These are phyloP conservation scores for Hesperia comma DNA, from an alignment of 2,888 invertebrate species.

Conservation along the genomic window DNA sequence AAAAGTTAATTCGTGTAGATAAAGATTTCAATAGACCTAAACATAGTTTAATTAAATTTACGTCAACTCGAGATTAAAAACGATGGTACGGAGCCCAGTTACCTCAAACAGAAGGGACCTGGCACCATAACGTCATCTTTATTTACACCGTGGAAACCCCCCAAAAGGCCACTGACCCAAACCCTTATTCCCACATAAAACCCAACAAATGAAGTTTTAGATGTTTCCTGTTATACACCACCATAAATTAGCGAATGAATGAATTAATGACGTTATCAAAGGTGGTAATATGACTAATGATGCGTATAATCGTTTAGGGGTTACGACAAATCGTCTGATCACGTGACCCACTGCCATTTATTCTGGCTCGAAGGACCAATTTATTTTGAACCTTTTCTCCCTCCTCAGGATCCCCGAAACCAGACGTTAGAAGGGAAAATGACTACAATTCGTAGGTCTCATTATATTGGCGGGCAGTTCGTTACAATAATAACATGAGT, in stretches of 20 bases:
- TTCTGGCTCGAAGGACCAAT: slow-evolving; percentile 46
- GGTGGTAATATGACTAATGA: slow-evolving; percentile 81
- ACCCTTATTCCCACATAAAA: slow-evolving; percentile 42
- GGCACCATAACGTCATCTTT: not conserved
- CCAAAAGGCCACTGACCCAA: slow-evolving; percentile 23
- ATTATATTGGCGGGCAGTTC: slow-evolving; percentile 46
- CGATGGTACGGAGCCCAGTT: too few species aligned
- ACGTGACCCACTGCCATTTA: slow-evolving; percentile 75
- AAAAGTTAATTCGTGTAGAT: too few species aligned
- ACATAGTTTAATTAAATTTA: too few species aligned
- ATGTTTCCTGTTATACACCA: slow-evolving; percentile 16
- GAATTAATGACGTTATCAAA: slow-evolving; percentile 74
- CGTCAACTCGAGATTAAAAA: too few species aligned
- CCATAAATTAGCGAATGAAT: slow-evolving; percentile 60
- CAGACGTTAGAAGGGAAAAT: slow-evolving; percentile 27
- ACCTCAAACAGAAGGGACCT: too few species aligned
- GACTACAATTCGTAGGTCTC: slow-evolving; percentile 45
- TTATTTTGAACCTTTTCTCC: slow-evolving; percentile 32
- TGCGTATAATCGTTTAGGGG: slow-evolving; percentile 72
- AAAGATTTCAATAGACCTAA: too few species aligned
- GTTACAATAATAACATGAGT: slow-evolving; percentile 54
- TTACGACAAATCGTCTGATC: slow-evolving; percentile 77
- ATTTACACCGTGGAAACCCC: slow-evolving; percentile 2
- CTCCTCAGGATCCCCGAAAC: slow-evolving; percentile 31
- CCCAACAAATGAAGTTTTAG: slow-evolving; percentile 32